These are phyloP conservation scores for Noctua pronuba DNA, from an alignment of 2,888 invertebrate species.

Conservation along the genomic window DNA sequence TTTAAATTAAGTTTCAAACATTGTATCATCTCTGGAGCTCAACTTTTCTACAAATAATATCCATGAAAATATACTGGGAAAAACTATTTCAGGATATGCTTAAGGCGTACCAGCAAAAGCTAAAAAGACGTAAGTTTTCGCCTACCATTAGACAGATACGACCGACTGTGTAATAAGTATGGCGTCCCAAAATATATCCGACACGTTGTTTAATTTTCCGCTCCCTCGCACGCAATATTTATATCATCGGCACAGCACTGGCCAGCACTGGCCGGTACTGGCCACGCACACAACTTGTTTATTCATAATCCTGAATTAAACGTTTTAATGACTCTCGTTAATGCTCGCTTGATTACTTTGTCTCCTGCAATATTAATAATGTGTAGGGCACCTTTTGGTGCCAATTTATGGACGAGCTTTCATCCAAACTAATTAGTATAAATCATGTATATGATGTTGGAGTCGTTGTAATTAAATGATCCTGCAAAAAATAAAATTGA, in stretches of 20 bases:
- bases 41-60: neutral
- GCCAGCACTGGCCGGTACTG: conserved; percentile 32
- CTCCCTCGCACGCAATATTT: conserved; percentile 73
- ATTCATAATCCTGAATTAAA: conserved; percentile 55
- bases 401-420: neutral
- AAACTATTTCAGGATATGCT: neutral
- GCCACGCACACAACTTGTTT: conserved; percentile 52
- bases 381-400: neutral
- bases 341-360: conserved; percentile 34
- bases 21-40: neutral
- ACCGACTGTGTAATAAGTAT: conserved; percentile 15
- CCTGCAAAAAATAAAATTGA: neutral
- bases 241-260: conserved; percentile 67
- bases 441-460: neutral
- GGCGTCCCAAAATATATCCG: conserved; percentile 46
- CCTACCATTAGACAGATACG: neutral
- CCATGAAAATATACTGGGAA: neutral
- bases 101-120: neutral
- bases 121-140: neutral
- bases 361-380: conserved; percentile 12
- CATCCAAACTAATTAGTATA: neutral
- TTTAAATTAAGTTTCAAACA: neutral
- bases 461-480: neutral
- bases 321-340: conserved; percentile 31
- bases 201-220: conserved; percentile 77